Percentiles rank a stretch among this genome's conserved stretches.
These are phyloP conservation scores for Microcebus lehilahytsara DNA, from an alignment of 2,113 vertebrate species.

Conservation along the genomic window DNA sequence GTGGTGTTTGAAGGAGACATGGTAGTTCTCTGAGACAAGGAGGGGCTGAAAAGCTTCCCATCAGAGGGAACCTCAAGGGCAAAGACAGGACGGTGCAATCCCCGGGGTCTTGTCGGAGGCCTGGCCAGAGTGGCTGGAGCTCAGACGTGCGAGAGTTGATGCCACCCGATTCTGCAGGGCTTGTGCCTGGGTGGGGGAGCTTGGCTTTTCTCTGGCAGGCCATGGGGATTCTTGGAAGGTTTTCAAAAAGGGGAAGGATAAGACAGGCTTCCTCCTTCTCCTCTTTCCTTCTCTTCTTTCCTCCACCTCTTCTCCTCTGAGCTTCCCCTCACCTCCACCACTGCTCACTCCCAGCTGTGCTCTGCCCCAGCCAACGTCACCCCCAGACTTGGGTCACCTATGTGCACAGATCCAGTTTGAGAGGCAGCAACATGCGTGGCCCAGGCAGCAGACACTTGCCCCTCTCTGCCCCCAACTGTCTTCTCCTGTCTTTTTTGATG, in stretches of 20 bases:
- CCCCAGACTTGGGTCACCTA: background rate
- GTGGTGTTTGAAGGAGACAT: background rate
- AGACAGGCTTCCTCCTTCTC: background rate
- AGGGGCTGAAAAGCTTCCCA: background rate
- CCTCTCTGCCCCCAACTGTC: background rate
- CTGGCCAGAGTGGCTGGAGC: background rate
- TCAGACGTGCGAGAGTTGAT: background rate
- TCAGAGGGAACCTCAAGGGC: background rate
- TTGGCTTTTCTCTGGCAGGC: background rate
- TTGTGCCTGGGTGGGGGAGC: background rate
- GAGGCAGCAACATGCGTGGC: background rate
- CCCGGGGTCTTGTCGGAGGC: rapidly evolving
- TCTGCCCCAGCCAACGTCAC: background rate
- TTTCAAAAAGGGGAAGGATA: background rate
- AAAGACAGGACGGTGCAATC: background rate
- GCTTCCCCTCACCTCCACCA: background rate
- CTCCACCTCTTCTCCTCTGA: background rate
- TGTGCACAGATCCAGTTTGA: background rate
- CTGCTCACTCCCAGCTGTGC: background rate
- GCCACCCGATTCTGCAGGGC: background rate
- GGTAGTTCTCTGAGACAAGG: background rate
- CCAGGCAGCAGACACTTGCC: background rate
- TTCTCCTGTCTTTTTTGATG: background rate
- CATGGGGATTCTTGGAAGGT: background rate
- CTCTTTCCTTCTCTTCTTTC: background rate